These are phyloP conservation scores for Agelas oroides DNA, from an alignment of 37 sponge, comb jelly and placozoan genomes.

Conservation along the genomic window DNA sequence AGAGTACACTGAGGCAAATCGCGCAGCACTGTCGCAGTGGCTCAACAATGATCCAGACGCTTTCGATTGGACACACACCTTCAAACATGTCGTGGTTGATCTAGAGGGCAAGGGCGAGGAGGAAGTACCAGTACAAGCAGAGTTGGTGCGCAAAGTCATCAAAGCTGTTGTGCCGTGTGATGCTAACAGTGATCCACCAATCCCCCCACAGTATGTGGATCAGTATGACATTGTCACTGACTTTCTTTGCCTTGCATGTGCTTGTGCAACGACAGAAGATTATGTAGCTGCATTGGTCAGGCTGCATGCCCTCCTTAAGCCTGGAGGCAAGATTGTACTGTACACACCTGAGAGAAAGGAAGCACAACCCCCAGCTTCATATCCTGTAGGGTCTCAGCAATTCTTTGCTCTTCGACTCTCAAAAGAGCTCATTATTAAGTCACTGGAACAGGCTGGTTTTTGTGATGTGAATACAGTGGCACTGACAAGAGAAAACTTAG, in stretches of 20 bases:
- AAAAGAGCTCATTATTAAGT: too few species aligned
- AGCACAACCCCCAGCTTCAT: too few species aligned
- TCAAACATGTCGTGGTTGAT: conserved; percentile 44
- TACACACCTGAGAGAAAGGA: neutral
- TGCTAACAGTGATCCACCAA: conserved; percentile 13
- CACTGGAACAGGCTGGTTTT: too few species aligned
- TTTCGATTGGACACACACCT: conserved; percentile 24
- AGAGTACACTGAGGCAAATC: conserved; percentile 40
- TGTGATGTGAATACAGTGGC: too few species aligned
- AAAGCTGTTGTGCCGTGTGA: conserved; percentile 59
- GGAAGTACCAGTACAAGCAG: conserved; percentile 16
- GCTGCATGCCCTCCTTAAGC: conserved; percentile 11
- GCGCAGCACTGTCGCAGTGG: conserved; percentile 28
- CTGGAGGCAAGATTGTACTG: conserved; percentile 35
- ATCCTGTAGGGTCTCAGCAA: too few species aligned
- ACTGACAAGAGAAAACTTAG: too few species aligned
- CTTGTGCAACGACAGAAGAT: neutral
- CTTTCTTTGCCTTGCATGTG: conserved; percentile 11
- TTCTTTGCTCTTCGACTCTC: too few species aligned
- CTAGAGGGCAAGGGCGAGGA: conserved; percentile 41
- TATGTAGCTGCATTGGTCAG: neutral
- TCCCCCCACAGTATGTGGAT: conserved; percentile 7
- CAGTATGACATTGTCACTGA: conserved; percentile 42
- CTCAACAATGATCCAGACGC: conserved; percentile 21
- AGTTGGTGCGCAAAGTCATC: conserved; percentile 11